Evolutionary conservation across 2,888 invertebrate species (phyloP), one percentile per base, ranked within the genome.

Genomic region (Iselma pallidipennis): DNA sequence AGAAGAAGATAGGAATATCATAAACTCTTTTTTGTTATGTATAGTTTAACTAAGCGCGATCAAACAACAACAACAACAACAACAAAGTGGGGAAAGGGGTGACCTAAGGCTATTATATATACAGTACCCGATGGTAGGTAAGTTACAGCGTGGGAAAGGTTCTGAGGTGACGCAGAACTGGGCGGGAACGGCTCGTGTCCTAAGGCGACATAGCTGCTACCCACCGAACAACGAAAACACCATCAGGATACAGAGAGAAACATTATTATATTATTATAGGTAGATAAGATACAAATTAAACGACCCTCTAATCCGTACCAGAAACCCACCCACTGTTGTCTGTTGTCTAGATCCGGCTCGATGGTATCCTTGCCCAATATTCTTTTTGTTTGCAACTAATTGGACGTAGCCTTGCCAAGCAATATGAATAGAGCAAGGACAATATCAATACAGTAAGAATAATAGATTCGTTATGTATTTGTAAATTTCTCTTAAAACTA

Each of bases 61-160:
- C 5, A n/a, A n/a, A n/a, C n/a, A 4, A 16, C n/a, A 16, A 16
- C 7, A 37, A n/a, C 5, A n/a, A n/a, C 10, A 31, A 12, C 14
- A 54, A 49, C 37, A 50, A 33, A 49, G 54, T 59, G 59, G 59
- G 54, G 59, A 50, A 59, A 55, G 51, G 55, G 52, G 55, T 52
- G 52, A 33, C 64, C 25, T 25, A 6, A 25, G 25, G 5, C 5
- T 25, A 4, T 25, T 4, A 6, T 25, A 4, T 25, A 25, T 6
- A 3, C 25, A 6, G 5, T 25, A 45, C 19, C 21, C 16, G 37
- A 45, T 10, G 6, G 12, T 12, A 21, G 21, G 70, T 69, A 67
- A 68, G 68, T 66, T 64, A 55, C 64, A 72, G 70, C 72, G 72
- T 72, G 72, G 71, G 72, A 72, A 72, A 71, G 71, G 72, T 70